Conservation (phyloP, 2,113 vertebrate genomes). For the Perca flavescens region DNA sequence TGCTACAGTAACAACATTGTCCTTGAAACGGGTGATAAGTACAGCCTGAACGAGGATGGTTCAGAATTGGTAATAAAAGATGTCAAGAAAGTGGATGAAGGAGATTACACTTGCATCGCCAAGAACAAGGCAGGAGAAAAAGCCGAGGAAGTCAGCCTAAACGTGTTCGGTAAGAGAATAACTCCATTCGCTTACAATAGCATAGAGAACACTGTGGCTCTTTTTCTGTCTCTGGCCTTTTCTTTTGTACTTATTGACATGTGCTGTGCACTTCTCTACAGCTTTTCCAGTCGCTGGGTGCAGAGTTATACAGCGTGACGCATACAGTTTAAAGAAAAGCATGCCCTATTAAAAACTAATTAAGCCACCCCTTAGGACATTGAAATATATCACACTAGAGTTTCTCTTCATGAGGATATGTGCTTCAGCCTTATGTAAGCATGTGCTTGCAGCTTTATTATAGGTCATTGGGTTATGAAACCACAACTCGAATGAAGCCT, state of each 20-base stretch:
- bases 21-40: slow-evolving; percentile 90
- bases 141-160: slow-evolving; percentile 91
- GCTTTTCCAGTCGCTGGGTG: slow-evolving; percentile 25
- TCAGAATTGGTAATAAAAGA: slow-evolving; percentile 91
- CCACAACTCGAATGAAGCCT: slow-evolving; percentile 19
- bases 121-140: slow-evolving; percentile 96
- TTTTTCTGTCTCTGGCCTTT: slow-evolving; percentile 21
- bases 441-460: slow-evolving; percentile 27
- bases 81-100: slow-evolving; percentile 94
- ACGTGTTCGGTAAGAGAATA: slow-evolving; percentile 92
- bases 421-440: slow-evolving; percentile 15
- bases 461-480: slow-evolving; percentile 35
- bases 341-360: slow-evolving; percentile 54
- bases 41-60: slow-evolving; percentile 90
- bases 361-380: slow-evolving; percentile 38
- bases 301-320: slow-evolving; percentile 27
- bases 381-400: slow-evolving; percentile 24
- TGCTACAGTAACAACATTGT: slow-evolving; percentile 87
- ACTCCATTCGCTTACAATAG: slow-evolving; percentile 18
- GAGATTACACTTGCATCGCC: slow-evolving; percentile 95
- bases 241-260: slow-evolving; percentile 49
- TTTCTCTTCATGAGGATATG: slow-evolving; percentile 27
- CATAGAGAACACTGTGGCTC: neutral
- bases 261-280: slow-evolving; percentile 15
- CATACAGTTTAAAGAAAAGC: slow-evolving; percentile 43